phyloP scores from a whole-genome alignment of 2,888 invertebrate genomes.

The Hydrotaea cyrtoneurina region DNA sequence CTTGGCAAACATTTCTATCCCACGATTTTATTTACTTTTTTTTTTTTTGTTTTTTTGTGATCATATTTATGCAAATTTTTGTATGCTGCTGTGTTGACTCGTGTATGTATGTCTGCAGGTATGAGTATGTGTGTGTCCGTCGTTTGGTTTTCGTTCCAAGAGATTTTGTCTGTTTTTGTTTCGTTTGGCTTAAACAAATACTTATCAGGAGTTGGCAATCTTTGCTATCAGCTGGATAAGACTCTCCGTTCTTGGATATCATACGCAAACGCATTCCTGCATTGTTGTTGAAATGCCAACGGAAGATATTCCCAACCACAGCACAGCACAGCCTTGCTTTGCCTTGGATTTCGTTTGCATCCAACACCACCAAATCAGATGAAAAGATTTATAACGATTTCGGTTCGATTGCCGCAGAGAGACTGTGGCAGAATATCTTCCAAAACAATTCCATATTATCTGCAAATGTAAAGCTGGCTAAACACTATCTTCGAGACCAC shows the following conservation, averaged over 20 bases:
- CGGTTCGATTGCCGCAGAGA: conserved; percentile 32
- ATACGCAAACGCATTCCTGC: conserved; percentile 63
- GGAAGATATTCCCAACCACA: conserved; percentile 51
- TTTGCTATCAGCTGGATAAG: conserved; percentile 69
- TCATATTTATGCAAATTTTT: conserved; percentile 68
- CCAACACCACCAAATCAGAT: conserved; percentile 33
- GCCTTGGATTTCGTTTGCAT: not conserved
- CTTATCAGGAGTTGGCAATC: conserved; percentile 69
- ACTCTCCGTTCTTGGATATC: conserved; percentile 59
- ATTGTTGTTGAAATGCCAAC: conserved; percentile 45
- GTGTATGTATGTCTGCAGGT: not conserved
- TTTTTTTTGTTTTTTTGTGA: conserved; percentile 40
- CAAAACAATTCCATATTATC: conserved; percentile 69
- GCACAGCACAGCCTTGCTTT: not conserved
- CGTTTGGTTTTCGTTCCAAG: conserved; percentile 2
- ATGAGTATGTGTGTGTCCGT: not conserved
- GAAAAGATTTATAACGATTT: conserved; percentile 71
- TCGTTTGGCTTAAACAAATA: conserved; percentile 45
- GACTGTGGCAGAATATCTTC: conserved; percentile 53
- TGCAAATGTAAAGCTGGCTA: conserved; percentile 51
- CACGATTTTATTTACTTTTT: conserved; percentile 56
- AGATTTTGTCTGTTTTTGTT: conserved; percentile 4
- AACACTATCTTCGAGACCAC: conserved; percentile 14
- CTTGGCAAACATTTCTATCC: conserved; percentile 60
- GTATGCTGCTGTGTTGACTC: conserved; percentile 59